These are phyloP conservation scores for Thaleichthys pacificus DNA, from an alignment of 2,797 vertebrate genomes.

Conservation along the genomic window DNA sequence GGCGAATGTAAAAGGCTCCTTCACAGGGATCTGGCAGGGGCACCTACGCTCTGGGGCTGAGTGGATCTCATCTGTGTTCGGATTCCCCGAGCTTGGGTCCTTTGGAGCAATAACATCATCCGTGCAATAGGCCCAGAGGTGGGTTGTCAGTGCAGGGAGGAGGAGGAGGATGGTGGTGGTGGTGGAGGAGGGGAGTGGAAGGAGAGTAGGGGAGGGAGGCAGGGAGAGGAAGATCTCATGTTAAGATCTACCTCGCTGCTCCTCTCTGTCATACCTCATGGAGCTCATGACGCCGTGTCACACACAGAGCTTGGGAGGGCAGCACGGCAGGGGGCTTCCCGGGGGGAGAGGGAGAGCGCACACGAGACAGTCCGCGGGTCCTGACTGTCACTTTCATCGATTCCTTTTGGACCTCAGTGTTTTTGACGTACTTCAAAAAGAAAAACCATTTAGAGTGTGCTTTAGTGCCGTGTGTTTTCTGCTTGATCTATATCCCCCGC, in stretches of 20 bases:
- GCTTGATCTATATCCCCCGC: conserved; percentile 35
- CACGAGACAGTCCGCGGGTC: conserved; percentile 17
- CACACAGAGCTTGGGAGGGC: background rate
- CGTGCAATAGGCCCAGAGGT: background rate
- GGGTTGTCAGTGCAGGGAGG: conserved; percentile 6
- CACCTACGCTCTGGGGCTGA: conserved; percentile 22
- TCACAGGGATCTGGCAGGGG: conserved; percentile 50
- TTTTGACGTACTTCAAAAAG: conserved; percentile 27
- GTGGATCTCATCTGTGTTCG: conserved; percentile 31
- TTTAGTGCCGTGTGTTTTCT: background rate
- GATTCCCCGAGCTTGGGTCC: conserved; percentile 16
- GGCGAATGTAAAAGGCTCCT: conserved; percentile 50
- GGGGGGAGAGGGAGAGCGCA: background rate
- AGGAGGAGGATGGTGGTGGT: background rate
- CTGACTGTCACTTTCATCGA: conserved; percentile 35
- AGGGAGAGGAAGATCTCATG: background rate
- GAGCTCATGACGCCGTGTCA: conserved; percentile 6
- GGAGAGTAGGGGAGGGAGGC: no score
- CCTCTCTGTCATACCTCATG: conserved; percentile 9
- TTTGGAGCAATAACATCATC: conserved; percentile 5
- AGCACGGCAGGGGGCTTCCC: background rate
- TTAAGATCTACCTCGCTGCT: conserved; percentile 12
- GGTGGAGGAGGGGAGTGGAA: background rate
- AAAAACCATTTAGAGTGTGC: background rate
- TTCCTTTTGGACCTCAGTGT: conserved; percentile 20